phyloP scores from a whole-genome alignment of 2,888 invertebrate species.

The Lobophora halterata region DNA sequence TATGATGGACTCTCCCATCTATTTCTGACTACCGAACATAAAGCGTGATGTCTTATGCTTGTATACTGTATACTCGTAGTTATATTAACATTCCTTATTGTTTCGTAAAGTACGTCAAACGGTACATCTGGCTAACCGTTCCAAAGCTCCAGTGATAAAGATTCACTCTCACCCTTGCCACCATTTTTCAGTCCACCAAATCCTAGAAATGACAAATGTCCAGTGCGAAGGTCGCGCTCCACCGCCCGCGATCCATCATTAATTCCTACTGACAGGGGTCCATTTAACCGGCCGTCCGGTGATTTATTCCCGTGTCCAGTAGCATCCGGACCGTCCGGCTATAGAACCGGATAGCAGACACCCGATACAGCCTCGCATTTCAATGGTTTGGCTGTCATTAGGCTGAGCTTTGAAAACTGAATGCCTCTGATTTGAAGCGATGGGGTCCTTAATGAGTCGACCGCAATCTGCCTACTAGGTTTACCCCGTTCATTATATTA shows the following conservation, averaged over 20 bases:
- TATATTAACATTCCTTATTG: too few relatives aligned
- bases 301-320: constrained; percentile 37
- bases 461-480: too few relatives aligned
- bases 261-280: constrained; percentile 41
- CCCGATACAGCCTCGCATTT: constrained; percentile 22
- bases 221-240: constrained; percentile 26
- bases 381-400: constrained; percentile 34
- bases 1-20: too few relatives aligned
- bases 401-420: constrained; percentile 27
- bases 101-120: too few relatives aligned
- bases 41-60: too few relatives aligned
- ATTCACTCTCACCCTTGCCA: constrained; percentile 10
- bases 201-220: constrained; percentile 30
- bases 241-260: constrained; percentile 37
- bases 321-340: constrained; percentile 18
- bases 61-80: too few relatives aligned
- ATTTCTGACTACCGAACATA: too few relatives aligned
- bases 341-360: constrained; percentile 35
- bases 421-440: constrained; percentile 15
- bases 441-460: too few relatives aligned
- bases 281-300: constrained; percentile 32
- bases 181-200: constrained; percentile 27
- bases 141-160: constrained; percentile 1
- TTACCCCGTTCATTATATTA: too few relatives aligned
- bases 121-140: neutral